Evolutionary conservation across 2,888 invertebrate species (phyloP), one percentile per base, ranked within the genome.

Genomic region (Epistrophella euchroma): DNA sequence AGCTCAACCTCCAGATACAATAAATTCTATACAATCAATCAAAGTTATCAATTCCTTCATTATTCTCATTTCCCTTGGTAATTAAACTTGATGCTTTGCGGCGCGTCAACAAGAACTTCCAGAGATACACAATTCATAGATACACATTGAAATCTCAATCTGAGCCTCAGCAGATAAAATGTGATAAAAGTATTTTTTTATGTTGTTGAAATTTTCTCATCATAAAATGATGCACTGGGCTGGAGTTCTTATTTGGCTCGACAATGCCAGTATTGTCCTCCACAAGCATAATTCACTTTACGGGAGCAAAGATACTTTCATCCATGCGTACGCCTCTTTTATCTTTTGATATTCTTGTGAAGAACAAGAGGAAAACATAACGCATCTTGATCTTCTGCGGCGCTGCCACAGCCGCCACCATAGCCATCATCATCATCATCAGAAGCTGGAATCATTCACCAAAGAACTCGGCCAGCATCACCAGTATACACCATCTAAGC

Each of bases 241-340:
- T 52, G 25, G 17, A 62, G 60, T 64, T 64, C 25, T 56, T 72
- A 58, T 28, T 35, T 55, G 19, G 17, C 55, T 28, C 71, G 37
- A 76, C 64, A 80, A 62, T 55, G 73, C 70, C 82, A 74, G 82
- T 86, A 86, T 86, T 86, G 86, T 86, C 78, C 86, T 28, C 5
- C n/a, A 15, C 47, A 28, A 56, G 80, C 84, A 84, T 84, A 84
- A 84, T 80, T 75, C 84, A 84, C 84, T 82, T 64, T 82, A 86
- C 82, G 71, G 86, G 82, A 86, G 82, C 86, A 82, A 47, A 70
- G 78, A 72, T 80, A 70, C 75, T 64, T 75, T 60, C 75, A 71
- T 62, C 81, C 71, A 68, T 82, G 86, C 77, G 82, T 86, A 86
- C 86, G 82, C 86, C 86, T 86, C 77, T 52, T 82, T 82, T 82